phyloP scores from a whole-genome alignment of 2,888 invertebrate species.

The Malthinus seriepunctatus region DNA sequence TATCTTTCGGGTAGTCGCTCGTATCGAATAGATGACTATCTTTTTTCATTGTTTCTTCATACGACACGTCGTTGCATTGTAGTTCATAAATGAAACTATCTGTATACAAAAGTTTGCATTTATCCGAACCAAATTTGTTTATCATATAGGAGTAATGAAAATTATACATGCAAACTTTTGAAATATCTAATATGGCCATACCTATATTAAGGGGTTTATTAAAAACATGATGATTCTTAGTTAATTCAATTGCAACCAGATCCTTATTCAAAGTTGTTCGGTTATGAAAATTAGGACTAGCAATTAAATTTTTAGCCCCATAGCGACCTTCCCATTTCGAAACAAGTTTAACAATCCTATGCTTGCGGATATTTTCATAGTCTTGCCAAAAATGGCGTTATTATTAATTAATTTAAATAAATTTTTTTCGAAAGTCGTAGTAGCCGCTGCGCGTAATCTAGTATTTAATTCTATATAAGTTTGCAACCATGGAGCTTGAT shows the following conservation, averaged over 20 bases:
- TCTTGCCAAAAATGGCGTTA: neutral
- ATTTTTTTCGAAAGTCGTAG: neutral
- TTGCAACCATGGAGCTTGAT: neutral
- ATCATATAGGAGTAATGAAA: conserved; percentile 34
- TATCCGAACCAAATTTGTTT: conserved; percentile 18
- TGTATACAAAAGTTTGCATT: conserved; percentile 31
- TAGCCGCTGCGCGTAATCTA: neutral
- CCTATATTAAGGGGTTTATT: conserved; percentile 35
- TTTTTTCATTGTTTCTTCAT: conserved; percentile 20
- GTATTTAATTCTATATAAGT: neutral
- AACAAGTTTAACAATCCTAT: neutral
- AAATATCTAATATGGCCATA: conserved; percentile 32
- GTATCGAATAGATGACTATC: conserved; percentile 35
- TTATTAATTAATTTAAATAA: too few relatives aligned
- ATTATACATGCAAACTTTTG: conserved; percentile 17
- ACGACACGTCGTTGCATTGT: conserved; percentile 11
- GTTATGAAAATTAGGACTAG: neutral
- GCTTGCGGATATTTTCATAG: neutral
- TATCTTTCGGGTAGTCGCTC: conserved; percentile 28
- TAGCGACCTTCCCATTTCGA: neutral
- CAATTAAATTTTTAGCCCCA: neutral
- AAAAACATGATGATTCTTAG: conserved; percentile 23
- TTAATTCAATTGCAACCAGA: too few relatives aligned
- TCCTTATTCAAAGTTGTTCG: too few relatives aligned
- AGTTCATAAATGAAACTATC: conserved; percentile 27